Evolutionary conservation across 2,797 vertebrate species (phyloP), one percentile per base, ranked within the genome.

Genomic region (Danio jaintianensis): DNA sequence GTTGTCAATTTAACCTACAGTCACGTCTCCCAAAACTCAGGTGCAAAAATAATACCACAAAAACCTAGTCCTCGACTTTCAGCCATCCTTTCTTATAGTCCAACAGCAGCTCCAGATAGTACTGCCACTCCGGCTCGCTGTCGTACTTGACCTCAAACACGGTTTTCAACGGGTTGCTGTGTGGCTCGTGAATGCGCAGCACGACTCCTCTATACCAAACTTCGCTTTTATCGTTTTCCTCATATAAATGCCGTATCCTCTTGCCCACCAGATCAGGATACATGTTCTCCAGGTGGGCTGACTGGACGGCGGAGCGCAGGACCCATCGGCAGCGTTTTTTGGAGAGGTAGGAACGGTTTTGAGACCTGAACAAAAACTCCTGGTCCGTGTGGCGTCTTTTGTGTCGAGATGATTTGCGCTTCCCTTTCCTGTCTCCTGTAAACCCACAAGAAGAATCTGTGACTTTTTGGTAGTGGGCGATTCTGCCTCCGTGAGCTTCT

Each of bases 1-100:
- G 42, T 82, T 40, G 42, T 61, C 40, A 47, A 48, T 63, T 71
- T 62, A 69, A 36, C 59, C 59, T 43, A 53, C 15, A 15, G 43
- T 56, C 7, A 67, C 53, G 47, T 71, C 64, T 66, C 71, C 1
- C 48, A 29, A 18, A 36, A 63, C 7, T 53, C 7, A 20, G 5
- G 42, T 74, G 48, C 50, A 43, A 62, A 68, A 66, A n/a, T 78
- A 67, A 78, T 68, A 80, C 68, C 7, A 8, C n/a, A 40, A 58
- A 53, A 52, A 66, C 15, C 88, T 87, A 94, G 58, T 92, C 90
- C 47, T 95, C 94, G 18, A 96, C 84, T 83, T 92, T 91, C 12
- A 96, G 89, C 95, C 95, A 96, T 61, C 95, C 95, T 82, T 95
- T 96, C 70, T 94, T 90, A 75, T 94, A 96, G 86, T 96, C 95